Conservation (phyloP, 2,888 invertebrate genomes). For the Coecobrya sp. region DNA sequence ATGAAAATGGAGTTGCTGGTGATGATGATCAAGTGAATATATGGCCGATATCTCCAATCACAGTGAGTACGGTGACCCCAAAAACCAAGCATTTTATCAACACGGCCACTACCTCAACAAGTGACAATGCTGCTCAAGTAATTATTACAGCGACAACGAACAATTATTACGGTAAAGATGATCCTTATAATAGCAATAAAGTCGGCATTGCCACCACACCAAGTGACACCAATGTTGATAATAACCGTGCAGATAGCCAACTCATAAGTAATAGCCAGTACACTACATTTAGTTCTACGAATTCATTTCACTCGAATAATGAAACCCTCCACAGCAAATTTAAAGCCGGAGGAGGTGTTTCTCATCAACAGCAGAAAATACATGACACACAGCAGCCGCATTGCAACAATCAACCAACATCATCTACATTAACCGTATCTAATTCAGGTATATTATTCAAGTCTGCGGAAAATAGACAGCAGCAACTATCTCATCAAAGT, state of each 20-base stretch:
- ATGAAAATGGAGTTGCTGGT: slow-evolving; percentile 66
- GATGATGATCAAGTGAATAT: slow-evolving; percentile 55
- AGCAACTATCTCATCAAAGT: slow-evolving; percentile 25
- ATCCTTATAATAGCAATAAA: not conserved
- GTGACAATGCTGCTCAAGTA: slow-evolving; percentile 62
- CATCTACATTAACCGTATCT: slow-evolving; percentile 62
- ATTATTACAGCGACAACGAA: slow-evolving; percentile 60
- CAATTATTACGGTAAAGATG: slow-evolving; percentile 67
- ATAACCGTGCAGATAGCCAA: slow-evolving; percentile 59
- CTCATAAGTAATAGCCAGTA: slow-evolving; percentile 43
- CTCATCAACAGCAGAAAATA: slow-evolving; percentile 27
- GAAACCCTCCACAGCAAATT: slow-evolving; percentile 20
- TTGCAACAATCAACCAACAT: slow-evolving; percentile 20
- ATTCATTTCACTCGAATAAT: slow-evolving; percentile 36
- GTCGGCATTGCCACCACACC: not conserved
- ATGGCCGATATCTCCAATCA: slow-evolving; percentile 78
- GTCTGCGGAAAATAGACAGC: slow-evolving; percentile 32
- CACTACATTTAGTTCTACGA: slow-evolving; percentile 35
- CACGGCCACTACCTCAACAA: slow-evolving; percentile 15
- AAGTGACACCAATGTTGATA: slow-evolving; percentile 32
- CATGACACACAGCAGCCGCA: not conserved
- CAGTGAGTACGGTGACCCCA: slow-evolving; percentile 83
- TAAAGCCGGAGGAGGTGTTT: slow-evolving; percentile 63
- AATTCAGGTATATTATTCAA: slow-evolving; percentile 46
- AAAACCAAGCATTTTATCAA: slow-evolving; percentile 56